Percentiles rank a stretch among this genome's conserved stretches.
phyloP scores from a whole-genome alignment of 2,888 invertebrate genomes.

The Mechanitis messenoides region DNA sequence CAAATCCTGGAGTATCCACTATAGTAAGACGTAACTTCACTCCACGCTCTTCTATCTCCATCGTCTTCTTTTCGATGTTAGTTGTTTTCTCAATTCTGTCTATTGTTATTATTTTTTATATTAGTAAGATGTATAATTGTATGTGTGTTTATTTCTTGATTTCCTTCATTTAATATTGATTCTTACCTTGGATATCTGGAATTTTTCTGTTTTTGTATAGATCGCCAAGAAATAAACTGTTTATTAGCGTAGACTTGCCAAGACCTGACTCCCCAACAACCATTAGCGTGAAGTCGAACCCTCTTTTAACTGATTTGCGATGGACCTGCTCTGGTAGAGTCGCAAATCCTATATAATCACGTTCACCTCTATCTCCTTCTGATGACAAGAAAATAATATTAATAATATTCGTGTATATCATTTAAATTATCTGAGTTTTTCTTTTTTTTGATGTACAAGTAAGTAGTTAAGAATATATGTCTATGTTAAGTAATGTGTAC shows the following conservation, averaged over 20 bases:
- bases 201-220: conserved; percentile 90
- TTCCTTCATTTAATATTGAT: too few species aligned
- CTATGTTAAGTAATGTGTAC: background rate
- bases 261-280: conserved; percentile 96
- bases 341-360: conserved; percentile 95
- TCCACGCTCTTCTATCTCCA: conserved; percentile 96
- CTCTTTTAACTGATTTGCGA: conserved; percentile 95
- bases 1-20: conserved; percentile 97
- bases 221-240: conserved; percentile 95
- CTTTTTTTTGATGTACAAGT: too few species aligned
- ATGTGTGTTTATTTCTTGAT: background rate
- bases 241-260: conserved; percentile 96
- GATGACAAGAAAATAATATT: conserved; percentile 14
- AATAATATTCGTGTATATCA: too few species aligned
- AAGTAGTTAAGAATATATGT: background rate
- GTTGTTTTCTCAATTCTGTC: conserved; percentile 83
- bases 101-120: conserved; percentile 35
- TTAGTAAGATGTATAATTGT: too few species aligned
- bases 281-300: conserved; percentile 98
- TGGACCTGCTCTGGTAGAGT: conserved; percentile 97
- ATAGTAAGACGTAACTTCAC: conserved; percentile 93
- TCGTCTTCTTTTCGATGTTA: conserved; percentile 85
- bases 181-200: conserved; percentile 81
- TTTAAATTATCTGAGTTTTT: too few species aligned
- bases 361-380: conserved; percentile 77